These are phyloP conservation scores for Turnix velox DNA, from an alignment of 2,113 vertebrate species.

Conservation along the genomic window DNA sequence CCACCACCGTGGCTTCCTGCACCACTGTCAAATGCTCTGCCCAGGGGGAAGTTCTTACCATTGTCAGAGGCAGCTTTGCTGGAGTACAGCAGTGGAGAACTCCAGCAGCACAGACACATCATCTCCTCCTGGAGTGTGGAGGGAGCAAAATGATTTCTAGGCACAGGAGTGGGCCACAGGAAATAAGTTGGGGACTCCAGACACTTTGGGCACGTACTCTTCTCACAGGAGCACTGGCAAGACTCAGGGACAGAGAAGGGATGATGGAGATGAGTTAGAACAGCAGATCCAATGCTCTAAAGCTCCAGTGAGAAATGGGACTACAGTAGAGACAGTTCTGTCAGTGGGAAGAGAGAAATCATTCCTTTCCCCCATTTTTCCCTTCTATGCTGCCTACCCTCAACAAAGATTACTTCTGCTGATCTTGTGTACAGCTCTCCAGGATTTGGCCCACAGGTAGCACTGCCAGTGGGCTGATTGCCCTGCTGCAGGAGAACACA, in stretches of 20 bases:
- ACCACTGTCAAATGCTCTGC: fast-evolving
- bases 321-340: not conserved
- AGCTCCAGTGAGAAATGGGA: not conserved
- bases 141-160: not conserved
- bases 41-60: not conserved
- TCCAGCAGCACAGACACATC: not conserved
- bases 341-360: not conserved
- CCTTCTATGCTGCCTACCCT: not conserved
- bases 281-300: not conserved
- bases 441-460: not conserved
- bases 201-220: not conserved
- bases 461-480: not conserved
- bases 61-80: not conserved
- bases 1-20: fast-evolving
- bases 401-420: not conserved
- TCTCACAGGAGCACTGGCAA: not conserved
- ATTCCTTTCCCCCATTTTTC: not conserved
- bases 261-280: not conserved
- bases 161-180: not conserved
- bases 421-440: not conserved
- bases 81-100: not conserved
- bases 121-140: not conserved
- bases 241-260: not conserved
- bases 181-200: not conserved
- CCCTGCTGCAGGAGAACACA: not conserved